Conservation (phyloP, 2,113 vertebrate species). For the Myocastor coypus region DNA sequence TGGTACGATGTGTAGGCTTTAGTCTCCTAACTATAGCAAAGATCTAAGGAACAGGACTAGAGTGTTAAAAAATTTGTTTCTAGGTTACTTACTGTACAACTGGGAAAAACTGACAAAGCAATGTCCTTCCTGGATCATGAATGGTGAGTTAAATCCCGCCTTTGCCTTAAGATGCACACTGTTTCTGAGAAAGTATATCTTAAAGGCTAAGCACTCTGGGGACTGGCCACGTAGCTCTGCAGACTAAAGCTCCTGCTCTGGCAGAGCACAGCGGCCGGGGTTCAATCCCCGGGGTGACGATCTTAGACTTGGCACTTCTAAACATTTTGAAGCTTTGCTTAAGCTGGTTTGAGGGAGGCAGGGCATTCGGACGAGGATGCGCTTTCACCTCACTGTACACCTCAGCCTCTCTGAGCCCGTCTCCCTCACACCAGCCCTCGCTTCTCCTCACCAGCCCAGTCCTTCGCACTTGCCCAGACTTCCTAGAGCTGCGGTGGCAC, state of each 20-base stretch:
- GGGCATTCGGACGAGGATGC: not conserved
- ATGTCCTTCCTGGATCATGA: not conserved
- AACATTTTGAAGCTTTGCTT: slow-evolving; percentile 22
- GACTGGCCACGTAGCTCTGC: too few relatives aligned
- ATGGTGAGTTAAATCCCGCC: not conserved
- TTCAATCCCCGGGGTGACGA: too few relatives aligned
- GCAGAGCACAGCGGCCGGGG: too few relatives aligned
- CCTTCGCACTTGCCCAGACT: slow-evolving; percentile 23
- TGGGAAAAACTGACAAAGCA: not conserved
- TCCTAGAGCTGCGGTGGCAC: slow-evolving; percentile 8
- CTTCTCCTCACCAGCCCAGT: not conserved
- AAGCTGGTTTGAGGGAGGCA: slow-evolving; percentile 28
- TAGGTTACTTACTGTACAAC: not conserved
- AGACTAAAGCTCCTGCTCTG: too few relatives aligned
- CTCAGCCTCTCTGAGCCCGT: not conserved
- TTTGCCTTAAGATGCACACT: slow-evolving; percentile 28
- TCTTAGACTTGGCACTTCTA: not conserved
- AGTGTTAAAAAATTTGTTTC: not conserved
- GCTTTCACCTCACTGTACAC: not conserved
- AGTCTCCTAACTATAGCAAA: not conserved
- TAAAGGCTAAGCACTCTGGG: too few relatives aligned
- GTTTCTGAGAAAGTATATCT: slow-evolving; percentile 17
- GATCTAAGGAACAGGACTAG: not conserved
- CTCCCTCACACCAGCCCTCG: not conserved
- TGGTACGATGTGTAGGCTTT: not conserved